Base-by-base conservation (phyloP, 2,113 vertebrate genomes). In the Spilogale gracilis region DNA sequence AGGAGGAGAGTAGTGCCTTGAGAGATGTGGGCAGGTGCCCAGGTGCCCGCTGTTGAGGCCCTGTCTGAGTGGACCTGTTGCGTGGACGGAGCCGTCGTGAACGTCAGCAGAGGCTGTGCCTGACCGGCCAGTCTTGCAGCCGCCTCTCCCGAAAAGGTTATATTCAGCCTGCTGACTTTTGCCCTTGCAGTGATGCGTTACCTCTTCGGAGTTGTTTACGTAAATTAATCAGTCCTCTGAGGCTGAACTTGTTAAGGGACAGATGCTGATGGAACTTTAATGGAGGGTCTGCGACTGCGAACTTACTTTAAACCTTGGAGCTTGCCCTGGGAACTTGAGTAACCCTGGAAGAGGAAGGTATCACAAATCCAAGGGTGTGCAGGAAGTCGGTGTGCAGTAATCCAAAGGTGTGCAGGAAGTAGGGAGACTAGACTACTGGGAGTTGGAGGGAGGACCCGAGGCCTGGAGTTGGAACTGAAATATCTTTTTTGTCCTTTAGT, bases 351-450 rank as follows among this genome's bases (percentile, higher is more conserved):
- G 81, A 91, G 60, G 89, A 93, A 85, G 76, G n/a, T 54, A 60
- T 78, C 87, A 16, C 92, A 52, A 52, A 21, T 67, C 69, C 71
- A 94, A 83, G 61, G 88, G 30, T 87, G 43, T 71, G 81, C 83
- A 97, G 96, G 95, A 97, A 97, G 90, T 96, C 69, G 20, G 38
- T 30, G 87, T 48, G 79, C 32, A 50, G 45, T 90, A 89, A 71
- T 91, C 63, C 67, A 67, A 76, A 98, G 96, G 97, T 98, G 95
- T 91, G 61, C 96, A 97, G 97, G 97, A 97, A 97, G 92, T 67
- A 78, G 85, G 48, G 61, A 96, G 96, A 30, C 94, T 74, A 94
- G 97, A 25, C 95, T 79, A 56, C 84, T 52, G 86, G 61, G 84
- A 84, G 63, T 54, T 52, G 1, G 10, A 9, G 76, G 90, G 54